Base-by-base conservation (phyloP, 2,797 vertebrate genomes). In the Lagodon rhomboides region DNA sequence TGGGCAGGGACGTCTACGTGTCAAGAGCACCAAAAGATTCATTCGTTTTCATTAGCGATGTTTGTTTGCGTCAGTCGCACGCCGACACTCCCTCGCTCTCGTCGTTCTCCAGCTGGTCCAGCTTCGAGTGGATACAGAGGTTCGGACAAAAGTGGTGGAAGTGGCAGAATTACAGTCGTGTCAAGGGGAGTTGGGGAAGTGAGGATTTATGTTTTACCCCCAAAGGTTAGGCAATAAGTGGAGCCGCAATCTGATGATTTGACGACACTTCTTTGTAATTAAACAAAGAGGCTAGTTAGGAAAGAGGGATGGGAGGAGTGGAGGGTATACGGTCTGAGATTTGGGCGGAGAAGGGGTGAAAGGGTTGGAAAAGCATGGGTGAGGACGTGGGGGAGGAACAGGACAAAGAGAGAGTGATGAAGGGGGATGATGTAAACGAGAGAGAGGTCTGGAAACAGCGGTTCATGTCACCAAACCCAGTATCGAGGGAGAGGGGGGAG, bases 31-130 rank as follows among this genome's bases (percentile, higher is more conserved):
- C 75, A 79, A 66, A 67, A 82, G 79, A 87, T 78, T 81, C 20
- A 90, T 91, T 84, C 55, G 73, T 84, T 90, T 85, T 84, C 86
- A 86, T 89, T 85, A 84, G 75, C 8, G 18, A 16, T 73, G 62
- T 85, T 82, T 84, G 68, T 83, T 72, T 77, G 46, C 68, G 68
- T 80, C 81, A 66, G n/a, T 30, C 49, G 18, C 54, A 59, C 66
- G 59, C 65, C 34, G 34, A 27, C 66, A 51, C 3, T 49, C 62
- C 22, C 46, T 68, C 59, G 54, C 49, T 82, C 69, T 80, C 67
- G 77, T 79, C 75, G 38, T 55, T 76, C 70, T 41, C 18, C 59
- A 63, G 69, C 54, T n/a, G n/a, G n/a, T n/a, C n/a, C n/a, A n/a
- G n/a, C n/a, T n/a, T n/a, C 54, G 50, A 27, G 34, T 79, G 79